Evolutionary conservation across 2,797 vertebrate genomes (phyloP).

Genomic region (Ctenosaura bakeri): DNA sequence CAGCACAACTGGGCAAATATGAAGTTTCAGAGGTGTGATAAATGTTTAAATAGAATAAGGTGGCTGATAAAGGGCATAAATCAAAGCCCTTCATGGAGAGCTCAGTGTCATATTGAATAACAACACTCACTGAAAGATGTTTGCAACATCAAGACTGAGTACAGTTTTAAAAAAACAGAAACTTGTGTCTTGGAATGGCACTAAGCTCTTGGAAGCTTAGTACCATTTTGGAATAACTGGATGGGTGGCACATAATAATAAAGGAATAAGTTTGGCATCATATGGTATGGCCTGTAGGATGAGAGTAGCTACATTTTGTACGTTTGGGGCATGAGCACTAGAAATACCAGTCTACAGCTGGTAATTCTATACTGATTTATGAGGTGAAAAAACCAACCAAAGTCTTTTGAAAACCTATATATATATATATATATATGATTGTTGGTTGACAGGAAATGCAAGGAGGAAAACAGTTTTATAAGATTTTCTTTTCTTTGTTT

Average conservation of each 20-base stretch:
- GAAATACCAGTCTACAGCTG: background rate
- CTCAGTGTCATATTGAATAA: background rate
- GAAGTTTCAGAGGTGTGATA: conserved; percentile 27
- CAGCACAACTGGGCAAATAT: conserved; percentile 29
- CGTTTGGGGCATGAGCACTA: background rate
- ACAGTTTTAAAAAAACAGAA: conserved; percentile 43
- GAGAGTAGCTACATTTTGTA: background rate
- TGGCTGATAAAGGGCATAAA: conserved; percentile 14
- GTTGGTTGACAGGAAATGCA: background rate
- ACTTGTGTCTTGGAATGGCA: background rate
- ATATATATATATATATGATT: background rate
- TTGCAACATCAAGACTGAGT: background rate
- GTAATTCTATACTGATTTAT: background rate
- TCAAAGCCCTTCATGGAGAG: background rate
- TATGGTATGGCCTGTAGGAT: background rate
- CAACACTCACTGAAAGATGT: background rate
- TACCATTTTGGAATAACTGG: conserved; percentile 25
- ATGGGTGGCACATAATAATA: conserved; percentile 3
- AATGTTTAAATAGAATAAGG: conserved; percentile 12
- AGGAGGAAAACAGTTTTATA: background rate
- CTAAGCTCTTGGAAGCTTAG: background rate
- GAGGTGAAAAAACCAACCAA: background rate
- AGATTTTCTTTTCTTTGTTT: background rate
- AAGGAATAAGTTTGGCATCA: background rate
- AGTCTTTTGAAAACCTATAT: background rate